Percentiles rank a stretch among this genome's conserved stretches.
Evolutionary conservation across 2,888 invertebrate species (phyloP).

Genomic region (Noctua comes): DNA sequence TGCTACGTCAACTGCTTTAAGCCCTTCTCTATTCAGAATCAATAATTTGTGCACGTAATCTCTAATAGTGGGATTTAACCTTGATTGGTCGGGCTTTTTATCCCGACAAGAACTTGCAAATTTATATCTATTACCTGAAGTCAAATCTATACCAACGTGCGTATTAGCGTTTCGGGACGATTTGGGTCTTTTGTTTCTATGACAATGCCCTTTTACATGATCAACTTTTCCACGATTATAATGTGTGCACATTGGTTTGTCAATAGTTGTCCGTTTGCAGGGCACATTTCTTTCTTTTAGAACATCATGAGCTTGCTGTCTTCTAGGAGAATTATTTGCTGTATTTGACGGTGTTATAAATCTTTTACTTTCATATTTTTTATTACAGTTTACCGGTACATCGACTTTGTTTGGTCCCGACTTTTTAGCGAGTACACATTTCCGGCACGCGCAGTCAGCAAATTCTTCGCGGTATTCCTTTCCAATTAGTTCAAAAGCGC

Average conservation of each 20-base stretch:
- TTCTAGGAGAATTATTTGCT: conserved; percentile 63
- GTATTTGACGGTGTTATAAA: conserved; percentile 78
- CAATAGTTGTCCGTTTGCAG: conserved; percentile 20
- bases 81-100: conserved; percentile 60
- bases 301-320: conserved; percentile 41
- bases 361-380: conserved; percentile 47
- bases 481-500: conserved; percentile 59
- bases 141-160: conserved; percentile 35
- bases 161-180: conserved; percentile 57
- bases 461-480: conserved; percentile 64
- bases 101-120: conserved; percentile 27
- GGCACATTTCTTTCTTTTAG: conserved; percentile 41
- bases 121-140: conserved; percentile 61
- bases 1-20: conserved; percentile 83
- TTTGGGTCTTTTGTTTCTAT: conserved; percentile 64
- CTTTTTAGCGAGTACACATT: conserved; percentile 67
- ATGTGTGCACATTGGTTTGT: conserved; percentile 62
- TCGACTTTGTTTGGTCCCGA: conserved; percentile 48
- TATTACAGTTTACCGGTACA: conserved; percentile 44
- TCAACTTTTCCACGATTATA: conserved; percentile 62
- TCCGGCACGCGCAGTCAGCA: conserved; percentile 71
- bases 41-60: conserved; percentile 84
- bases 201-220: conserved; percentile 48
- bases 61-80: conserved; percentile 81
- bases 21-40: conserved; percentile 80